Evolutionary conservation across 2,113 vertebrate genomes (phyloP).

Genomic region (Triplophysa dalaica): DNA sequence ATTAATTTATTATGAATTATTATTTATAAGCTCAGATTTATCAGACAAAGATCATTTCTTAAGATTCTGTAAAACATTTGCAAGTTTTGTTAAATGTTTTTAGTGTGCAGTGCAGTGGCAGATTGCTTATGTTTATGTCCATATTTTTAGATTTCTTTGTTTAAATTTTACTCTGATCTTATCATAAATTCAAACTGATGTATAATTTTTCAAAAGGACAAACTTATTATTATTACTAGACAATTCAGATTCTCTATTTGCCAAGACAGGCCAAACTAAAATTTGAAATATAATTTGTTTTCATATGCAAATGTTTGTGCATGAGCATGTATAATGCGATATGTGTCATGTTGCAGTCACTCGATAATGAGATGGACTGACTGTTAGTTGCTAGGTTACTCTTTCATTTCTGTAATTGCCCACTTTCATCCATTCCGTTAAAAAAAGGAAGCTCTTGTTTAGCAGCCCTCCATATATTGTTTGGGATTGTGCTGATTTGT

Average conservation of each 20-base stretch:
- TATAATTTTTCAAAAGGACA: neutral
- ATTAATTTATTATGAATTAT: too few relatives aligned
- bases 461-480: neutral
- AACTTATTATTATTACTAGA: neutral
- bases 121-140: too few relatives aligned
- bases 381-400: slow-evolving; percentile 38
- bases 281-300: neutral
- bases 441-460: slow-evolving; percentile 14
- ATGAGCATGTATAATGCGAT: slow-evolving; percentile 12
- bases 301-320: neutral
- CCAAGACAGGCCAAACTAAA: neutral
- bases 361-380: slow-evolving; percentile 5
- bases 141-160: too few relatives aligned
- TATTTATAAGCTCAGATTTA: too few relatives aligned
- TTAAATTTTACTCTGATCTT: neutral
- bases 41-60: too few relatives aligned
- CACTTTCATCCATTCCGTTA: slow-evolving; percentile 20
- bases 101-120: too few relatives aligned
- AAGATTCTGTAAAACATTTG: too few relatives aligned
- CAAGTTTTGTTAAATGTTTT: too few relatives aligned
- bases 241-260: neutral
- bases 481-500: neutral
- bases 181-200: neutral
- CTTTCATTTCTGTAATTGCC: slow-evolving; percentile 15
- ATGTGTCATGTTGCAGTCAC: slow-evolving; percentile 13